Evolutionary conservation across 2,113 vertebrate genomes (phyloP).

Genomic region (Peucedramus taeniatus): DNA sequence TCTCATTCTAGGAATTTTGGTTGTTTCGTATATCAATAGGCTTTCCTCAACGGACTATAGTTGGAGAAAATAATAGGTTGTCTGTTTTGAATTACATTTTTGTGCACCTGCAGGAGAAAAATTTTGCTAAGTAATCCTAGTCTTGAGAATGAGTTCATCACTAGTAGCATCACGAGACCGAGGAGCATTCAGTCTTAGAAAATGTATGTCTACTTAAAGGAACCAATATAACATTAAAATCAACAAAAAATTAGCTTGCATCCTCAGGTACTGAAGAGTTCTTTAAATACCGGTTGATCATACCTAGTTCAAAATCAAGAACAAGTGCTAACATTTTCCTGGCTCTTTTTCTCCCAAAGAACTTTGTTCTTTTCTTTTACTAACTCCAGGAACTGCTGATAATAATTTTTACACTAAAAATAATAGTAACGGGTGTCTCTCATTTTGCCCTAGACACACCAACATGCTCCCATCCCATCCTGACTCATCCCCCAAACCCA

Average conservation of each 20-base stretch:
- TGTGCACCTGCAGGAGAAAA: neutral
- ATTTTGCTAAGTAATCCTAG: neutral
- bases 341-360: neutral
- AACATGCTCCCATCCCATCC: neutral
- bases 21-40: neutral
- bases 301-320: neutral
- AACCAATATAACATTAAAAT: constrained; percentile 2
- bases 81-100: neutral
- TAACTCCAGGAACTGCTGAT: neutral
- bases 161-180: neutral
- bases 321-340: neutral
- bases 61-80: neutral
- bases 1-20: neutral
- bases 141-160: neutral
- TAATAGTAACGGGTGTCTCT: neutral
- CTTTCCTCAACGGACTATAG: neutral
- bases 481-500: neutral
- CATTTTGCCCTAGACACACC: neutral
- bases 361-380: constrained; percentile 7
- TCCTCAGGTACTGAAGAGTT: neutral
- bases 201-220: neutral
- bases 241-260: neutral
- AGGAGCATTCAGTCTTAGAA: constrained; percentile 10
- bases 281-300: neutral
- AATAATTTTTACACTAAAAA: neutral